Evolutionary conservation across 2,888 invertebrate genomes (phyloP), one percentile per base, ranked within the genome.

Genomic region (Schrankia costaestrigalis): DNA sequence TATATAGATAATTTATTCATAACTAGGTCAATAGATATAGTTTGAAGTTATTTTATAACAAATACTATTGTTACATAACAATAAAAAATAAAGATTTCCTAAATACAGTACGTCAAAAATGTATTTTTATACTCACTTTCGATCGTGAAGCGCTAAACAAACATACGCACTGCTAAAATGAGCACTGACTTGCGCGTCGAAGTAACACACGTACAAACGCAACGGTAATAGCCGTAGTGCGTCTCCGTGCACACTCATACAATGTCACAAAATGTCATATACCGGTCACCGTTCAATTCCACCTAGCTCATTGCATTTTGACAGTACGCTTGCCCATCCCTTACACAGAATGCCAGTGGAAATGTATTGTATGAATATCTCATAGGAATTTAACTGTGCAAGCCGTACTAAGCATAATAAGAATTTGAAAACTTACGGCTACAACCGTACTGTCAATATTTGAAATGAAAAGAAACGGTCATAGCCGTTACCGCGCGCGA

Each of bases 211-310:
- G 11, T 27, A 27, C 27, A 18, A 17, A 18, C 11, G 18, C 27
- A 27, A 27, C 18, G 27, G 27, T 18, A 0, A 26, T 8, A 10
- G 29, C 10, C 11, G 17, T 39, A 14, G 46, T 49, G 26, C 30
- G 40, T 28, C 19, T 19, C 12, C 15, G 22, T 30, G 22, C 22
- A 22, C 12, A 30, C 22, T 23, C 7, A 5, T 3, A 15, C 23
- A n/a, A n/a, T n/a, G n/a, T n/a, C n/a, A n/a, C n/a, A n/a, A n/a
- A n/a, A 23, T 12, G 14, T 15, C 14, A 7, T 22, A 15, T 24
- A 17, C 24, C 23, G 8, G 7, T 2, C 17, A 17, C 8, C 4
- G 10, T 19, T 10, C 10, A 32, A 12, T 9, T 10, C n/a, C 14
- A 8, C 18, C 18, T 11, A 17, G 18, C 5, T 7, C 27, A 18